Base-by-base conservation (phyloP, 2,113 vertebrate species). In the Scopus umbretta region DNA sequence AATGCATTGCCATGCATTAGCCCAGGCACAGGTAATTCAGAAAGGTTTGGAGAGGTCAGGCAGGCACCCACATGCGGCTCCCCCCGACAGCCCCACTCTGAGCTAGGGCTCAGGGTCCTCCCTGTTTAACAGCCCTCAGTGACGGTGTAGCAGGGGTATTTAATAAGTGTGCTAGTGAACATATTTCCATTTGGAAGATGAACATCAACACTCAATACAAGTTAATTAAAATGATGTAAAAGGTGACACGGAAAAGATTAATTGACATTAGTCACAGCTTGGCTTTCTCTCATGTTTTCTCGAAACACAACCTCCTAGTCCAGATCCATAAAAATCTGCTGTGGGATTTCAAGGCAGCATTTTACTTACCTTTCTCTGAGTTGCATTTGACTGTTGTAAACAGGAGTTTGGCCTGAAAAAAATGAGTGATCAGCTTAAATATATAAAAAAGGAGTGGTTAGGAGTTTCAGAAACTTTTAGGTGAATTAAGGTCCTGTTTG, bases 191-290 rank as follows among this genome's bases (percentile, higher is more conserved):
- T 97, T 96, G 86, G 70, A 96, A 96, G 86, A 86, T 90, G 66
- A 93, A 86, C 49, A 68, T 86, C 76, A 67, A 58, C 36, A 70
- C 29, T 97, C 90, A 87, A 72, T 94, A 79, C 90, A 96, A 96
- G 67, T 97, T 97, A 96, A 97, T 96, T 96, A 97, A 97, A 96
- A 96, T 85, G 23, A 89, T 96, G 78, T 94, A 95, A 97, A 96
- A 90, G 76, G 65, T 29, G 34, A 92, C 94, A 90, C 94, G 90
- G 82, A 86, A 90, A 95, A 94, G 91, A 96, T 94, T 92, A 96
- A 94, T 82, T 95, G 86, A 74, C 10, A 16, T 86, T 94, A 85
- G 43, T 80, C 52, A 63, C 90, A 91, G 78, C 45, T 84, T 74
- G 95, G n/a, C 29, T 86, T 72, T 92, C 29, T 16, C 15, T 50